Percentiles rank a stretch among this genome's conserved stretches.
Evolutionary conservation across 2,797 vertebrate species (phyloP).

Genomic region (Craterocephalus amniculus): DNA sequence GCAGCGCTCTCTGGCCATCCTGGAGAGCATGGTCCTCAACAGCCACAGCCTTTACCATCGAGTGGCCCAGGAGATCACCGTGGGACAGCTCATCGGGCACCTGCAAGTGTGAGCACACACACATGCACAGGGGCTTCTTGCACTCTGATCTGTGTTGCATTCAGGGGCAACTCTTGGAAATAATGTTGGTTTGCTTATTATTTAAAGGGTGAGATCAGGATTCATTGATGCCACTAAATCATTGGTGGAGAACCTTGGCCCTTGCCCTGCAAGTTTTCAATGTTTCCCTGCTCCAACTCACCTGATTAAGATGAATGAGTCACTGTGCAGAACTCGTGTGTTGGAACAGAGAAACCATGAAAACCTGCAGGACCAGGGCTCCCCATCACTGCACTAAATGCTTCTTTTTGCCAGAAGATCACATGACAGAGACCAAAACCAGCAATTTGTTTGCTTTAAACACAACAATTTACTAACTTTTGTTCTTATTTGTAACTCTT

Average conservation of each 20-base stretch:
- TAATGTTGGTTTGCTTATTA: not conserved
- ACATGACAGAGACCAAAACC: conserved; percentile 14
- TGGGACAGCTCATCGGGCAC: conserved; percentile 98
- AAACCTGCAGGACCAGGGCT: too few species aligned
- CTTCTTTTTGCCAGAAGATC: not conserved
- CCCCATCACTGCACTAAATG: not conserved
- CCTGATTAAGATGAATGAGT: too few species aligned
- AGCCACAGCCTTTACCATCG: conserved; percentile 97
- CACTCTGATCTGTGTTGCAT: conserved; percentile 56
- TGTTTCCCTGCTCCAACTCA: too few species aligned
- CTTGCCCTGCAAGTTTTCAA: too few species aligned
- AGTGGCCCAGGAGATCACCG: conserved; percentile 96
- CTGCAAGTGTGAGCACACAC: conserved; percentile 98
- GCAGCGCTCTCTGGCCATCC: conserved; percentile 95
- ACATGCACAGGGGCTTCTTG: conserved; percentile 76
- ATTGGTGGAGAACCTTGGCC: too few species aligned
- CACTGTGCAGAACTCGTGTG: too few species aligned
- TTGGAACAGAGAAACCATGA: too few species aligned
- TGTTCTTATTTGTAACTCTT: not conserved
- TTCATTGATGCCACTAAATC: conserved; percentile 11
- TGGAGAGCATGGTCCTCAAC: conserved; percentile 99
- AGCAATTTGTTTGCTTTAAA: conserved; percentile 3
- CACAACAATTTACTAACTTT: not conserved
- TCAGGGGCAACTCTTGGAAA: conserved; percentile 11
- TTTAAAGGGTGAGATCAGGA: conserved; percentile 27